Base-by-base conservation (phyloP, 2,888 invertebrate species). In the Cryptocheilus praepositus region DNA sequence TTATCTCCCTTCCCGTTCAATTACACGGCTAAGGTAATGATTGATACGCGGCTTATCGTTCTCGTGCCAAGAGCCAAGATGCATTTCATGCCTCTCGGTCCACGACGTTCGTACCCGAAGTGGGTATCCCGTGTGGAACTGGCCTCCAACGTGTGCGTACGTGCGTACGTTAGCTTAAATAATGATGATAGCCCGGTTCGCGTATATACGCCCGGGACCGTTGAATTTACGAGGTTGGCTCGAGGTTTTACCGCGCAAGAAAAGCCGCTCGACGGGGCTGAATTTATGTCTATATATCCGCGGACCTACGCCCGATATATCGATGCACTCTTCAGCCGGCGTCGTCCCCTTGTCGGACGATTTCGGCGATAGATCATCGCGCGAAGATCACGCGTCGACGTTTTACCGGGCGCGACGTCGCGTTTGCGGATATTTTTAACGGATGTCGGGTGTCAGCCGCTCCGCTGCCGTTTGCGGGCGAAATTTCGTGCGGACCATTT, bases 1-100 rank as follows among this genome's bases (percentile, higher is more conserved):
- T 46, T 19, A 43, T 56, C 57, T 46, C 64, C 56, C 46, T 73
- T 71, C 73, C 60, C 68, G 73, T 78, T 76, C 77, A 76, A 76
- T 78, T 79, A 73, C 79, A 76, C 70, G 66, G 70, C 59, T 61
- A 62, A 70, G 64, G 68, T 73, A 73, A 76, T 78, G 76, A 78
- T 77, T 70, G 79, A 78, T 78, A 70, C 57, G 69, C 70, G 68
- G 66, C 64, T 76, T 73, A 70, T 76, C 73, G 67, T 52, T 63
- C 16, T 52, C 52, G 51, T 56, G 21, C 64, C 60, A 56, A 67
- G 60, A 52, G 46, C 67, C 66, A 53, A 65, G 71, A 73, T 71
- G 68, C 71, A 71, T 75, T 77, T 71, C 72, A 54, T 56, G 57
- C 13, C 55, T 64, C 44, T 16, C 55, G 18, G 8, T 13, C 28